These are phyloP conservation scores for Pachypeltis micranthus DNA, from an alignment of 1,140 invertebrate species.

Conservation along the genomic window DNA sequence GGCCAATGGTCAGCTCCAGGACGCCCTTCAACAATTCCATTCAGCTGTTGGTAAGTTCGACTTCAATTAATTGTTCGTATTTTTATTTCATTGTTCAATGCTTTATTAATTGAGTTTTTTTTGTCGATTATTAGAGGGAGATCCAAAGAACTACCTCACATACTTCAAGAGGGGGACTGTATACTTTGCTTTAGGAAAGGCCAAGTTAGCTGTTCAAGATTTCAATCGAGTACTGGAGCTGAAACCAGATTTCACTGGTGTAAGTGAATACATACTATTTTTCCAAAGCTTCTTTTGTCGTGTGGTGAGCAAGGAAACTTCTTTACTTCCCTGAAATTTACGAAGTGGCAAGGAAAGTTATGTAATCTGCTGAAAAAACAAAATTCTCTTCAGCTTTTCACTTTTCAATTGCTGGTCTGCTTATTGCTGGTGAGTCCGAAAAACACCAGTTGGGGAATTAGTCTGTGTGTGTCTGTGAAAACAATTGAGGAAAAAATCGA, in stretches of 20 bases:
- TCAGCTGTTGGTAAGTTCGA: slow-evolving; percentile 77
- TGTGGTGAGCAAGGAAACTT: no score
- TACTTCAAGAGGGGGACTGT: slow-evolving; percentile 92
- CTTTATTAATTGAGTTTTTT: slow-evolving; percentile 20
- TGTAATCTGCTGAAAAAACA: no score
- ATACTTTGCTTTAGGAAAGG: slow-evolving; percentile 90
- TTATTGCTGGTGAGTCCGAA: no score
- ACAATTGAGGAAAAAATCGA: no score
- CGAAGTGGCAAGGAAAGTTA: no score
- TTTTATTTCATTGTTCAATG: slow-evolving; percentile 4
- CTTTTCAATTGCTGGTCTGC: no score
- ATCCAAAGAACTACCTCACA: slow-evolving; percentile 90
- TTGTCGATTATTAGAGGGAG: slow-evolving; percentile 76
- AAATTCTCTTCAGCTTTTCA: no score
- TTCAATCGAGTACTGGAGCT: slow-evolving; percentile 83
- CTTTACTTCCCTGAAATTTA: no score
- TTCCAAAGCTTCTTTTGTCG: no score
- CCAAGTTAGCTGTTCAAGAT: slow-evolving; percentile 87
- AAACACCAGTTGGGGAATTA: no score
- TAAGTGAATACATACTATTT: no score
- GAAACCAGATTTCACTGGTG: slow-evolving; percentile 85
- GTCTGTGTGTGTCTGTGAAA: no score
- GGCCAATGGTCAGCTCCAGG: slow-evolving; percentile 80
- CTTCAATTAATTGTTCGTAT: background rate
- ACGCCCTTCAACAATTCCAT: slow-evolving; percentile 96